Evolutionary conservation across 2,888 invertebrate species (phyloP).

Genomic region (Brachypalpus laphriformis): DNA sequence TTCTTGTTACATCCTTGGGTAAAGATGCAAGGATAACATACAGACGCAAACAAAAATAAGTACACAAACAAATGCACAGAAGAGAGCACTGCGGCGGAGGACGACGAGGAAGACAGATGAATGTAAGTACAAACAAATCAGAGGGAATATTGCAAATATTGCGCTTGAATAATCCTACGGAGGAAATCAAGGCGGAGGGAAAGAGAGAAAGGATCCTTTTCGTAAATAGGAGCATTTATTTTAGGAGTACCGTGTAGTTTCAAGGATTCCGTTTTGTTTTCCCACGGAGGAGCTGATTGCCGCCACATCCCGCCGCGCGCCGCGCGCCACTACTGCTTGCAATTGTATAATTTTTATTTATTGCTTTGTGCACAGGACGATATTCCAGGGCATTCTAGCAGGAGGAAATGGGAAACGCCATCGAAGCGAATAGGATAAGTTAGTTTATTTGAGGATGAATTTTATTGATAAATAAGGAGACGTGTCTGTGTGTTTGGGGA

Average conservation of each 20-base stretch:
- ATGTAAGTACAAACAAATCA: conserved; percentile 70
- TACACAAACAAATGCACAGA: conserved; percentile 43
- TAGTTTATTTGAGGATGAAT: conserved; percentile 70
- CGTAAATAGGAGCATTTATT: conserved; percentile 26
- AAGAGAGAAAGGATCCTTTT: not conserved
- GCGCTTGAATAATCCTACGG: conserved; percentile 54
- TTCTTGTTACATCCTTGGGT: conserved; percentile 42
- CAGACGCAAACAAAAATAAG: conserved; percentile 14
- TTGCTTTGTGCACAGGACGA: conserved; percentile 58
- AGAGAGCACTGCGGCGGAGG: not conserved
- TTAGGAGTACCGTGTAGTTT: conserved; percentile 14
- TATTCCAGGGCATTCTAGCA: conserved; percentile 27
- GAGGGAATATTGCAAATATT: conserved; percentile 68
- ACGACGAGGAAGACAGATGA: conserved; percentile 23
- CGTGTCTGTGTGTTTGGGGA: not conserved
- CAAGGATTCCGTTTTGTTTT: conserved; percentile 15
- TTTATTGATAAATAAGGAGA: conserved; percentile 69
- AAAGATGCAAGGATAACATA: conserved; percentile 39
- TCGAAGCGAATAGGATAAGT: conserved; percentile 69
- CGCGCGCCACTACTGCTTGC: conserved; percentile 31
- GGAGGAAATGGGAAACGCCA: conserved; percentile 65
- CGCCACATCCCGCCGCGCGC: too few species aligned
- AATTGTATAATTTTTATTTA: conserved; percentile 71
- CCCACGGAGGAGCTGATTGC: conserved; percentile 53
- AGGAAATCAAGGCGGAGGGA: not conserved